phyloP scores from a whole-genome alignment of 2,113 vertebrate genomes.

The Noturus placidus region DNA sequence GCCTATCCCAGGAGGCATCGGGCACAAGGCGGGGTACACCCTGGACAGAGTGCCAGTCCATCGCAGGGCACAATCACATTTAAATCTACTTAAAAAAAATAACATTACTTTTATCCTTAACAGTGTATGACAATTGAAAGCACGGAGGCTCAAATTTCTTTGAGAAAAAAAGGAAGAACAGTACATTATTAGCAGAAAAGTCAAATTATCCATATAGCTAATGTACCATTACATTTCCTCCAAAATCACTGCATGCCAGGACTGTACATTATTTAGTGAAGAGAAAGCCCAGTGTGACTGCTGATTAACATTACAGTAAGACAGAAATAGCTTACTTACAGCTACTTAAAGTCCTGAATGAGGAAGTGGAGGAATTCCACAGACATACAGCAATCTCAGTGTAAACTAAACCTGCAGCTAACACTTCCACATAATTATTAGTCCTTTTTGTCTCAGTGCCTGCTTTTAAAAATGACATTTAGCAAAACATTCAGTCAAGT shows the following conservation, averaged over 20 bases:
- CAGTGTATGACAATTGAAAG: not conserved
- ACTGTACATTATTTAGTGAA: not conserved
- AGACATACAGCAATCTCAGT: not conserved
- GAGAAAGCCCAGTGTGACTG: constrained; percentile 1
- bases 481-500: not conserved
- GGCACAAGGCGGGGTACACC: too few relatives aligned
- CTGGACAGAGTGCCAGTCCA: too few relatives aligned
- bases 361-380: not conserved
- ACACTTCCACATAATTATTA: not conserved
- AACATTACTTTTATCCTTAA: not conserved
- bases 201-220: constrained; percentile 2
- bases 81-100: too few relatives aligned
- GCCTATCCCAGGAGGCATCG: too few relatives aligned
- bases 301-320: not conserved
- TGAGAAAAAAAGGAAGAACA: not conserved
- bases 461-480: constrained; percentile 7
- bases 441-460: not conserved
- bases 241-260: not conserved
- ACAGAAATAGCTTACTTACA: not conserved
- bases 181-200: not conserved
- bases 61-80: too few relatives aligned
- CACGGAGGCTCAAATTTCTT: not conserved
- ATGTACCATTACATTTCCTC: not conserved
- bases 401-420: not conserved
- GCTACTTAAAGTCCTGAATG: constrained; percentile 5